Conservation (phyloP, 2,113 vertebrate species). For the cat (Felis catus) region F.catus_Fca126_mat1.0 CM031418.1:36174001-36174500, state of each 20-base stretch:
- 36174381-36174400: background rate
- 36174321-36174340: background rate
- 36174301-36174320: background rate
- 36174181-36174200: background rate
- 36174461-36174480: background rate
- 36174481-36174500: background rate
- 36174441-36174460: slow-evolving; percentile 20
- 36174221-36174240: background rate
- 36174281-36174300: background rate
- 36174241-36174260: background rate
- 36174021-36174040: background rate
- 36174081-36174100: background rate
- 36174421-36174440: background rate
- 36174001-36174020: background rate
- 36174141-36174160: background rate
- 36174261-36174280: background rate
- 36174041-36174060: slow-evolving; percentile 16
- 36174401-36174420: slow-evolving; percentile 32
- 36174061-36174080: background rate
- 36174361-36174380: slow-evolving; percentile 14
- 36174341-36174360: background rate
- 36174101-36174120: background rate
- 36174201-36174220: background rate
- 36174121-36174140: background rate
- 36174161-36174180: background rate